Evolutionary conservation across 2,797 vertebrate genomes (phyloP).

Genomic region (Semotilus atromaculatus): DNA sequence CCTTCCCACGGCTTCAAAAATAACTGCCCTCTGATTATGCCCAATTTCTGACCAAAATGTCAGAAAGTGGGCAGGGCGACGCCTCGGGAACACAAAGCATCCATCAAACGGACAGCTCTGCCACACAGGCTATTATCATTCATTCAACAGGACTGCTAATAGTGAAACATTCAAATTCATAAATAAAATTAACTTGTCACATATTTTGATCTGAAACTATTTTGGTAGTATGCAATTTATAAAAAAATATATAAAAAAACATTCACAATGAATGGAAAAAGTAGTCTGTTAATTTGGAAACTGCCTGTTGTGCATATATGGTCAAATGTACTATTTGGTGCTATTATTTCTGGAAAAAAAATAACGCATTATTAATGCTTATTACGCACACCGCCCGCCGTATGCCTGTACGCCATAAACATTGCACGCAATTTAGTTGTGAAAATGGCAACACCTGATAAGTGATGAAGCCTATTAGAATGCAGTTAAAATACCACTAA

Average conservation of each 20-base stretch:
- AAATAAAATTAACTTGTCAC: slow-evolving; percentile 12
- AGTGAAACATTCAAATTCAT: slow-evolving; percentile 43
- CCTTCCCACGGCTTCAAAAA: slow-evolving; percentile 36
- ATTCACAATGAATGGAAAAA: background rate
- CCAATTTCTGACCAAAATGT: slow-evolving; percentile 58
- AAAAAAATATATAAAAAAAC: background rate
- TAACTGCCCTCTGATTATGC: slow-evolving; percentile 59
- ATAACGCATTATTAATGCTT: background rate
- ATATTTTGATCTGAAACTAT: slow-evolving; percentile 10
- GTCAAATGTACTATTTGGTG: no score
- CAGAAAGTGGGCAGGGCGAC: slow-evolving; percentile 47
- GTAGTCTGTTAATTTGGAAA: background rate
- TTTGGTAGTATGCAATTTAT: background rate
- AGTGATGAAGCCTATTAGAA: background rate
- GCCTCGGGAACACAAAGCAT: slow-evolving; percentile 56
- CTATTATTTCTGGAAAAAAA: no score
- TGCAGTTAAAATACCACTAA: background rate
- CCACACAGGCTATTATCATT: slow-evolving; percentile 55
- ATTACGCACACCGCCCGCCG: background rate
- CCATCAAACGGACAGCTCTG: slow-evolving; percentile 55
- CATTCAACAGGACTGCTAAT: slow-evolving; percentile 51
- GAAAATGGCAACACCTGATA: background rate
- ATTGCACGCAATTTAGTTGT: background rate
- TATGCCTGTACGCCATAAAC: background rate
- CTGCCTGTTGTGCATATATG: background rate